Base-by-base conservation (phyloP, 2,113 vertebrate species). In the Propithecus coquereli region DNA sequence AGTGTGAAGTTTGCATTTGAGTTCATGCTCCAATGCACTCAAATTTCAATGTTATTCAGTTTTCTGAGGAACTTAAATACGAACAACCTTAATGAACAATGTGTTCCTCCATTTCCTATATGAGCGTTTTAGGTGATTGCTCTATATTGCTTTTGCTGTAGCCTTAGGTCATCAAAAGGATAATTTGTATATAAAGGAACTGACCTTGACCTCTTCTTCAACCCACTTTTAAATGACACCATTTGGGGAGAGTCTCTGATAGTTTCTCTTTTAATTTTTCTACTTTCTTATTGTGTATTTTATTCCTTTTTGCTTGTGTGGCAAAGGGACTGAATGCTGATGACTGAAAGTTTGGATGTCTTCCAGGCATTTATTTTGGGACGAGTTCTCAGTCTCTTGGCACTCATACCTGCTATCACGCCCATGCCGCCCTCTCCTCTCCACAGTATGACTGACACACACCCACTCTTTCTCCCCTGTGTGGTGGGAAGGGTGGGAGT, bases 241-340 rank as follows among this genome's bases (percentile, higher is more conserved):
- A 88, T 95, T 96, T 81, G 10, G 71, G 8, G 6, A 9, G 6
- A 23, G 20, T 88, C 65, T 93, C 59, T 82, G 87, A 70, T 95
- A 40, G 22, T 93, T 97, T 96, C 30, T 63, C 45, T 91, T 95
- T 87, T 93, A 79, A 81, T 96, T 96, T 71, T 79, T 96, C 66
- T 71, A 43, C 65, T 89, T 90, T 82, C 25, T 92, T 74, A 30
- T 90, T 97, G 87, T 96, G 71, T 96, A 17, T 97, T 98, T 95
- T 87, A 66, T 96, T 97, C 87, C 66, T 81, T 95, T 97, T 94
- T 95, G 50, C 89, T 98, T 97, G 76, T 92, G 2, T 86, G 52
- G 74, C 17, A 65, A 82, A 95, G 82, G 87, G 90, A 71, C 71
- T 97, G 98, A 98, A 98, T 98, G 94, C 85, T 45, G 81, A 97